Conservation (phyloP, 2,113 vertebrate genomes). For the Fregata magnificens region DNA sequence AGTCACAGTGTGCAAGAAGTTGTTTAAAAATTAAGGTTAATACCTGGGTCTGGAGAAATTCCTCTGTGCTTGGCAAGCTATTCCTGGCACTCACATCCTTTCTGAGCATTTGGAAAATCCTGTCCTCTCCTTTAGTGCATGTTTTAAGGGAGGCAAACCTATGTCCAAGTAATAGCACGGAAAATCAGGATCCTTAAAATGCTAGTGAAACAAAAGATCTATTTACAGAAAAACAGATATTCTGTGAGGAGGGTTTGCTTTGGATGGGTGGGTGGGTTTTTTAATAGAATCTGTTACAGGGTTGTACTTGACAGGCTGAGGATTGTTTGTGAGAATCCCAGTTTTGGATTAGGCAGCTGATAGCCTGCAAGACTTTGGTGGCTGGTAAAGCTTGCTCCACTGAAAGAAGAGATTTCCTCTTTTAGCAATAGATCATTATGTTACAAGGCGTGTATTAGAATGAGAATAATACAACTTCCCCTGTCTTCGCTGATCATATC, state of each 20-base stretch:
- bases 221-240: not conserved
- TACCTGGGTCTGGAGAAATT: not conserved
- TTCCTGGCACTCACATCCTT: not conserved
- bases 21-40: not conserved
- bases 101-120: not conserved
- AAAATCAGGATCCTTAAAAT: not conserved
- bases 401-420: conserved; percentile 47
- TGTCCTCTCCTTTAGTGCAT: rapidly evolving
- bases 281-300: not conserved
- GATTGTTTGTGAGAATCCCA: conserved; percentile 11
- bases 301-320: not conserved
- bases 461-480: conserved; percentile 39
- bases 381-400: not conserved
- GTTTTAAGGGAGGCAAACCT: not conserved
- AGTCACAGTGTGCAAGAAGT: not conserved
- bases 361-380: conserved; percentile 7
- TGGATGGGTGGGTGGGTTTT: not conserved
- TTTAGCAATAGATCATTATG: conserved; percentile 22
- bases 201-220: not conserved
- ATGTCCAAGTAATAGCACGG: not conserved
- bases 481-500: conserved; percentile 45
- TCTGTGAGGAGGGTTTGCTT: not conserved
- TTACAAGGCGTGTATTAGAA: conserved; percentile 3
- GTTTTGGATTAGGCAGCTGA: conserved; percentile 24
- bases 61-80: not conserved